These are phyloP conservation scores for Alosa sapidissima DNA, from an alignment of 2,797 vertebrate genomes.

Conservation along the genomic window DNA sequence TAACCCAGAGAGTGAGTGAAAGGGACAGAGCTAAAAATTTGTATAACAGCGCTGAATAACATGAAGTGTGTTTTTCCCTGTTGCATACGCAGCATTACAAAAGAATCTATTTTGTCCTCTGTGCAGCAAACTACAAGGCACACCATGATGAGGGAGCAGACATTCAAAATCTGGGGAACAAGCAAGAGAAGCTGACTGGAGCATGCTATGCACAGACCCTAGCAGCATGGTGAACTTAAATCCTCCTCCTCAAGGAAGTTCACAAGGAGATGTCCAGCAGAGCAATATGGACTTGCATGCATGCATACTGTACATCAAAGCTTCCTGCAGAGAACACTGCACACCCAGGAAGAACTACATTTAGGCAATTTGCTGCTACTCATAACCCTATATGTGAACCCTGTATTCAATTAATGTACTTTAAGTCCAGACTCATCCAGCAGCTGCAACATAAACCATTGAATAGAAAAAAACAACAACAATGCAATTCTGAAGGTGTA, in stretches of 20 bases:
- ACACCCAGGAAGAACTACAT: neutral
- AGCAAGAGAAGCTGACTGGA: neutral
- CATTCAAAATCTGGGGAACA: neutral
- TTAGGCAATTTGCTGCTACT: neutral
- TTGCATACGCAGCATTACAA: neutral
- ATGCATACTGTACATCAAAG: neutral
- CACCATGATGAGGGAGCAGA: neutral
- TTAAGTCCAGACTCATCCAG: neutral
- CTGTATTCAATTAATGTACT: conserved; percentile 3
- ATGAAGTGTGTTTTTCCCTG: neutral
- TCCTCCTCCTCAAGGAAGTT: neutral
- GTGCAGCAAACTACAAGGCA: neutral
- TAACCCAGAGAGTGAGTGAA: neutral
- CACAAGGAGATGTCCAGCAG: neutral
- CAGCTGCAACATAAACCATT: neutral
- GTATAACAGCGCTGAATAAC: neutral
- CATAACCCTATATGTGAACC: neutral
- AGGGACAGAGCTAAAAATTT: neutral
- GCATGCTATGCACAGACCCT: neutral
- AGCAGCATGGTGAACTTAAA: neutral
- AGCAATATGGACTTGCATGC: neutral
- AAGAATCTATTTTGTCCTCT: no score
- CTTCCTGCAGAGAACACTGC: neutral
- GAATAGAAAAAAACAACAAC: neutral
- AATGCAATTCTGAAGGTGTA: neutral